phyloP scores from a whole-genome alignment of 2,113 vertebrate species.

The Python bivittatus region DNA sequence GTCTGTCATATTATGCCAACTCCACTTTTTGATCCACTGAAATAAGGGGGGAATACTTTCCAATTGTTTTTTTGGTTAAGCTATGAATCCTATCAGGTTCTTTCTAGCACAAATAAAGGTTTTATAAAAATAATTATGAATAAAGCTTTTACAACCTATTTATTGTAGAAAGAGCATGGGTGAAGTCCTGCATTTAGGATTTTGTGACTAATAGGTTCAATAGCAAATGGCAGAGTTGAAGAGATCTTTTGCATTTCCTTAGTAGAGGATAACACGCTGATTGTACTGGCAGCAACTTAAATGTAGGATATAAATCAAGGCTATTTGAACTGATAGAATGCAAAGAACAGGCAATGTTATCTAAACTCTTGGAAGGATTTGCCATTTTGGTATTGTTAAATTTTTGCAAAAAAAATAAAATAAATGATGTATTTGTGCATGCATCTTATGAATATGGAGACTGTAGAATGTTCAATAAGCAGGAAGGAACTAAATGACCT shows the following conservation, averaged over 20 bases:
- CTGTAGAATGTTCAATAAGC: neutral
- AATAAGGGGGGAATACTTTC: too few species aligned
- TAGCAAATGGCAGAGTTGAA: too few species aligned
- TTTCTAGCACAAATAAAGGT: too few species aligned
- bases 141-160: too few species aligned
- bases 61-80: too few species aligned
- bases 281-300: neutral
- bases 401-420: neutral
- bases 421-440: neutral
- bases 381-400: neutral
- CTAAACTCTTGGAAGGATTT: neutral
- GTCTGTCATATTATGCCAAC: too few species aligned
- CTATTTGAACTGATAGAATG: neutral
- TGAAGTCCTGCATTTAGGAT: too few species aligned
- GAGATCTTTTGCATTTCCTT: neutral
- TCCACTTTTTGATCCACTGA: too few species aligned
- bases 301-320: neutral
- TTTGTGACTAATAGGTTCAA: too few species aligned
- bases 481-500: neutral
- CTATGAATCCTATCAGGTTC: too few species aligned
- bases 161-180: too few species aligned
- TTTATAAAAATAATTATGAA: too few species aligned
- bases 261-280: neutral
- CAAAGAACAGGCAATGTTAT: neutral
- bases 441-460: neutral